phyloP scores from a whole-genome alignment of 2,797 vertebrate species.

The Pristis pectinata region DNA sequence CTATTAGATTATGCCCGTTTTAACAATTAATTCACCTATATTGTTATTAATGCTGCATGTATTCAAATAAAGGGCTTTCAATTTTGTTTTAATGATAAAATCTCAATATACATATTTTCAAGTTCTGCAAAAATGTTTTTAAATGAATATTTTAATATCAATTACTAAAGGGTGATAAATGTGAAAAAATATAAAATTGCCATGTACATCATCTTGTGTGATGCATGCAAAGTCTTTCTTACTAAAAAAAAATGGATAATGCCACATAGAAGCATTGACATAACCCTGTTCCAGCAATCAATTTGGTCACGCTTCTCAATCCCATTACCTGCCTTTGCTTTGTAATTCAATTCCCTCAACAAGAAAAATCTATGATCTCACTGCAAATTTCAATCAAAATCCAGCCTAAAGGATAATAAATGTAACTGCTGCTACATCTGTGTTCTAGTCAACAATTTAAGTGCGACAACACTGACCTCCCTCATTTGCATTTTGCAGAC shows the following conservation, averaged over 20 bases:
- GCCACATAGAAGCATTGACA: background rate
- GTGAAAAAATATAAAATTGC: background rate
- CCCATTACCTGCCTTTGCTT: background rate
- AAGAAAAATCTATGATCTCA: background rate
- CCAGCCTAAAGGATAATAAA: no score
- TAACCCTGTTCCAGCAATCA: background rate
- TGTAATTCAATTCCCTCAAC: background rate
- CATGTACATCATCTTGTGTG: background rate
- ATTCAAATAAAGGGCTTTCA: no score
- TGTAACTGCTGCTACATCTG: background rate
- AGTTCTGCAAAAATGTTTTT: no score
- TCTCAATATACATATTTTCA: no score
- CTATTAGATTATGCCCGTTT: no score
- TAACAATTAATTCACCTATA: no score
- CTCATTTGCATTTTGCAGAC: background rate
- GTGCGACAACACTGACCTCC: background rate
- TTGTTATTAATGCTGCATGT: no score
- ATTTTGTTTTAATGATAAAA: no score
- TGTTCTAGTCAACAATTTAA: background rate
- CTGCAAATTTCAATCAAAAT: no score
- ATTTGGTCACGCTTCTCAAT: background rate
- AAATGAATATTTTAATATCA: no score
- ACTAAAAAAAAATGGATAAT: background rate
- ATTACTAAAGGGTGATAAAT: background rate
- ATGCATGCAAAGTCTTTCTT: background rate